A percentile compares a stretch with the other conserved stretches of the same genome.
These are phyloP conservation scores for Eilema caniola DNA, from an alignment of 2,888 invertebrate species.

Conservation along the genomic window DNA sequence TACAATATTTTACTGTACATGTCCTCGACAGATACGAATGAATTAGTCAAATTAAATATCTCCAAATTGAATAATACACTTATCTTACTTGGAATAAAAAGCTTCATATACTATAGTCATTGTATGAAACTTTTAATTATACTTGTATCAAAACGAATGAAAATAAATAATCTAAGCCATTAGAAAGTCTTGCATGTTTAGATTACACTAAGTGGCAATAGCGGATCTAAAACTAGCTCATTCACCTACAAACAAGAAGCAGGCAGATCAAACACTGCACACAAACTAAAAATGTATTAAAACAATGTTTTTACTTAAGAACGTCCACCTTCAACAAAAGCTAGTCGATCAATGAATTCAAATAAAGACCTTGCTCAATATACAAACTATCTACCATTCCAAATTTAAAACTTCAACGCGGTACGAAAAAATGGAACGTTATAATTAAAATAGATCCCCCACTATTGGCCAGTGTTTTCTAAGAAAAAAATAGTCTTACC, in stretches of 20 bases:
- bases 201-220: slow-evolving; percentile 26
- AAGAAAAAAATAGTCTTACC: slow-evolving; percentile 77
- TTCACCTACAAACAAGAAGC: slow-evolving; percentile 12
- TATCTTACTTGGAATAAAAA: neutral
- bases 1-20: neutral
- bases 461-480: slow-evolving; percentile 80
- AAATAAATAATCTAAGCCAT: slow-evolving; percentile 20
- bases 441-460: slow-evolving; percentile 80
- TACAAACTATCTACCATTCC: slow-evolving; percentile 36
- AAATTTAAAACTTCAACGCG: slow-evolving; percentile 50
- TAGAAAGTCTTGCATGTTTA: slow-evolving; percentile 22
- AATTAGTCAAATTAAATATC: neutral
- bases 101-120: neutral
- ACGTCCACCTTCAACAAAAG: slow-evolving; percentile 12
- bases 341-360: slow-evolving; percentile 15
- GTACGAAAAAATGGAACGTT: slow-evolving; percentile 65
- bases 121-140: neutral
- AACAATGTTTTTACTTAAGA: neutral
- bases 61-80: neutral
- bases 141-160: slow-evolving; percentile 17
- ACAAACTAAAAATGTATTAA: slow-evolving; percentile 10
- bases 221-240: slow-evolving; percentile 22
- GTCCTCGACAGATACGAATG: neutral
- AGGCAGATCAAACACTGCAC: neutral
- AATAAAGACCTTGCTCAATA: slow-evolving; percentile 30